Conservation (phyloP, 2,113 vertebrate genomes). For the Stomatorhinus ivindoensis region DNA sequence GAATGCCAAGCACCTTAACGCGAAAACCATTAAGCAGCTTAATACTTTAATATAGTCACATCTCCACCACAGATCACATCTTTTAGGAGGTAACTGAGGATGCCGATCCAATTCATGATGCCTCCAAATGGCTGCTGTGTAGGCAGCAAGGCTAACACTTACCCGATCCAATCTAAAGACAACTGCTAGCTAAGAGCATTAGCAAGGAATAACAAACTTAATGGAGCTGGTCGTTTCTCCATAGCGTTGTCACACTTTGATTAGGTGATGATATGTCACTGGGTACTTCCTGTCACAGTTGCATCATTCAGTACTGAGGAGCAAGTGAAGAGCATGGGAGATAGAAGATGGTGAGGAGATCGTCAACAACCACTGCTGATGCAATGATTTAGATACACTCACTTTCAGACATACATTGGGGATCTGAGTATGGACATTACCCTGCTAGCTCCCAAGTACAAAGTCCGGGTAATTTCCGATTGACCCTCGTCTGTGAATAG, state of each 20-base stretch:
- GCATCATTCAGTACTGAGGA: neutral
- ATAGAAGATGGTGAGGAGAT: neutral
- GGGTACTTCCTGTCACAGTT: neutral
- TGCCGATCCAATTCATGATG: neutral
- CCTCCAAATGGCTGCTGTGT: neutral
- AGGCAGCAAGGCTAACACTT: neutral
- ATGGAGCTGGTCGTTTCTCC: neutral
- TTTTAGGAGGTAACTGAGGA: neutral
- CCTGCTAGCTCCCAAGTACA: neutral
- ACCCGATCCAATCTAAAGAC: neutral
- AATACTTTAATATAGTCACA: neutral
- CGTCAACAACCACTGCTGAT: neutral
- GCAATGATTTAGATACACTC: neutral
- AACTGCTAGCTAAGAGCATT: neutral
- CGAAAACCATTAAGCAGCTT: neutral
- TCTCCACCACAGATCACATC: neutral
- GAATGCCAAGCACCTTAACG: neutral
- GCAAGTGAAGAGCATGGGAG: neutral
- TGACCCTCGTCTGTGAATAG: neutral
- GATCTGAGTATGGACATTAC: neutral
- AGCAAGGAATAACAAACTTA: neutral
- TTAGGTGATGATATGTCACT: neutral
- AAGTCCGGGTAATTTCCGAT: neutral
- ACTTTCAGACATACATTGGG: neutral
- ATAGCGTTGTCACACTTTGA: neutral